A percentile compares a stretch with the other conserved stretches of the same genome.
Conservation (phyloP, 2,113 vertebrate genomes). For the Accipiter cooperii region DNA sequence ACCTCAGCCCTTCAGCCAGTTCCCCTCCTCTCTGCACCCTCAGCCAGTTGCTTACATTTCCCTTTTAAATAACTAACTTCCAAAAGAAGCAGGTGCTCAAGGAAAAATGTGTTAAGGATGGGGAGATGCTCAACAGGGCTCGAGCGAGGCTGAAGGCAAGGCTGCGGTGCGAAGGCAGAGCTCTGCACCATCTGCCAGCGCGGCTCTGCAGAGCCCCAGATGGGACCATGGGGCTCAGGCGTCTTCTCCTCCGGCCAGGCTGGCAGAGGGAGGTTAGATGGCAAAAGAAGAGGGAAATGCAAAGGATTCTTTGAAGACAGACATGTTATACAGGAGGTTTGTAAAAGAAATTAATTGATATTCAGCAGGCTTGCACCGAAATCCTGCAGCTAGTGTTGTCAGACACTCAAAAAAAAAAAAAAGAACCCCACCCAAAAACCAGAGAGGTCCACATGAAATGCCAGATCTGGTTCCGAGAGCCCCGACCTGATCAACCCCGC, state of each 20-base stretch:
- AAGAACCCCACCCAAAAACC: not conserved
- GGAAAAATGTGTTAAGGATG: not conserved
- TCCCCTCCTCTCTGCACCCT: not conserved
- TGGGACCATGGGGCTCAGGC: not conserved
- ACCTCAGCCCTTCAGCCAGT: not conserved
- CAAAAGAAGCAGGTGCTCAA: not conserved
- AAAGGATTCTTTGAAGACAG: not conserved
- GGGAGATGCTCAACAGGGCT: not conserved
- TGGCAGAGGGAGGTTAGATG: not conserved
- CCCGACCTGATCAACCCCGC: not conserved
- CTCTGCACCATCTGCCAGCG: not conserved
- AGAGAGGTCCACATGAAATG: not conserved
- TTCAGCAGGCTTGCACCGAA: not conserved
- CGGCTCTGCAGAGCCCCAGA: fast-evolving
- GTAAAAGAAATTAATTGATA: not conserved
- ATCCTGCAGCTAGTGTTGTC: not conserved
- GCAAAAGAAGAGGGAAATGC: not conserved
- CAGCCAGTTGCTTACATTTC: not conserved
- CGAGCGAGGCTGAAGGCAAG: fast-evolving
- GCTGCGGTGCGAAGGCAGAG: fast-evolving
- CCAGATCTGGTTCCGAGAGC: not conserved
- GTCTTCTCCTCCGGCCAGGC: not conserved
- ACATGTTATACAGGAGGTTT: not conserved
- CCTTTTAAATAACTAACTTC: not conserved
- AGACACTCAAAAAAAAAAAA: fast-evolving